Conservation (phyloP, 2,888 invertebrate genomes). For the Cryptocephalus primarius region DNA sequence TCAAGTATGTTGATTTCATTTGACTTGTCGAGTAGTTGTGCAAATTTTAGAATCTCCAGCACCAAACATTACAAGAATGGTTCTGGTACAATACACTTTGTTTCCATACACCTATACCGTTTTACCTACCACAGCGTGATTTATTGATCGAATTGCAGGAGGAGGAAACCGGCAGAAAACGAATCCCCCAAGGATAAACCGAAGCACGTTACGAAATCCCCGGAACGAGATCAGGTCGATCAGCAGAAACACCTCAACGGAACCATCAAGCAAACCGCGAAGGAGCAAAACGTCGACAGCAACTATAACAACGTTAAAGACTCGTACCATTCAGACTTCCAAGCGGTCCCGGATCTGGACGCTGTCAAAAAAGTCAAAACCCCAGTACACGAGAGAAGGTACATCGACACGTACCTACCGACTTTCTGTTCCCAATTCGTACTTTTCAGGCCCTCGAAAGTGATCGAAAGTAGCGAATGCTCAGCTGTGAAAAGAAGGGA, state of each 20-base stretch:
- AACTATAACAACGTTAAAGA: slow-evolving; percentile 22
- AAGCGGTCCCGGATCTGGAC: slow-evolving; percentile 9
- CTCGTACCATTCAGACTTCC: slow-evolving; percentile 12
- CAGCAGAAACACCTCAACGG: slow-evolving; percentile 17
- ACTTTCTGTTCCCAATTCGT: not conserved
- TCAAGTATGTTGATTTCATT: slow-evolving; percentile 10
- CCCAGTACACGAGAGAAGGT: slow-evolving; percentile 23
- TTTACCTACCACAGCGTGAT: too few species aligned
- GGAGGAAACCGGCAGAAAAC: slow-evolving; percentile 17
- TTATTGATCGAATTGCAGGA: slow-evolving; percentile 6
- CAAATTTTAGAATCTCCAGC: too few species aligned
- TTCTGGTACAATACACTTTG: too few species aligned
- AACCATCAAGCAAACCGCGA: slow-evolving; percentile 11
- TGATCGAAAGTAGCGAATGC: slow-evolving; percentile 21
- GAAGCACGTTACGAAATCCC: slow-evolving; percentile 4
- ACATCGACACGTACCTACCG: not conserved
- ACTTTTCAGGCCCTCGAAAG: slow-evolving; percentile 7
- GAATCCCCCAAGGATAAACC: slow-evolving; percentile 21
- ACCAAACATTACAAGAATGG: too few species aligned
- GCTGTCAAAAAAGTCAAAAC: slow-evolving; percentile 12
- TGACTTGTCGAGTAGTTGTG: too few species aligned
- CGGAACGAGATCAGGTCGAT: slow-evolving; percentile 13
- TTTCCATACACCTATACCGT: too few species aligned
- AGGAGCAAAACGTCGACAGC: slow-evolving; percentile 14
- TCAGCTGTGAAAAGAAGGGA: slow-evolving; percentile 29